A percentile compares a stretch with the other conserved stretches of the same genome.
phyloP scores from a whole-genome alignment of 1,140 invertebrate species.

The Pseudomyrmex sp. region DNA sequence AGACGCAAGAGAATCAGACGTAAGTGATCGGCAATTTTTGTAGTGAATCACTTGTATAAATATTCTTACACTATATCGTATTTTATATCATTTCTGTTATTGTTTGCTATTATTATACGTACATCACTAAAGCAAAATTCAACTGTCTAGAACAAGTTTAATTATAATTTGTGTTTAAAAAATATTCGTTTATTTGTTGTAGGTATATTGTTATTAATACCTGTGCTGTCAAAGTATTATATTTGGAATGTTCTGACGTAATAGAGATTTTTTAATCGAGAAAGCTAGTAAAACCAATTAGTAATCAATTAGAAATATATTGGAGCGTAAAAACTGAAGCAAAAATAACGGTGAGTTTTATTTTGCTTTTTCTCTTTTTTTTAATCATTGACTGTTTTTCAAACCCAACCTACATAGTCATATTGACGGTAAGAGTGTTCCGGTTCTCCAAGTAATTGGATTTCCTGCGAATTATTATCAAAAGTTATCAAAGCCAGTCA shows the following conservation, averaged over 20 bases:
- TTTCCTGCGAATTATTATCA: conserved; percentile 58
- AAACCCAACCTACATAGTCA: neutral
- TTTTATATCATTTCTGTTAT: no score
- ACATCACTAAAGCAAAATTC: neutral
- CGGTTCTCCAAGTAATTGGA: conserved; percentile 51
- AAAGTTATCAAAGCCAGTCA: conserved; percentile 60
- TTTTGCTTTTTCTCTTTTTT: neutral
- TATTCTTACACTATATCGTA: no score
- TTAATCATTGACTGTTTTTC: neutral
- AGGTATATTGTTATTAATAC: neutral
- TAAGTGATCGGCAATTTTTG: conserved; percentile 21
- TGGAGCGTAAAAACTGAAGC: neutral
- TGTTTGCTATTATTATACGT: no score
- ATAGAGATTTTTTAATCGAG: neutral
- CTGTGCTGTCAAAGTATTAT: neutral
- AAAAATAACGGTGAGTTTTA: neutral
- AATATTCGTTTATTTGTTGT: neutral
- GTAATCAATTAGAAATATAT: conserved; percentile 1
- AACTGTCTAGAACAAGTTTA: neutral
- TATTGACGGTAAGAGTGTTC: neutral
- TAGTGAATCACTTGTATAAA: neutral
- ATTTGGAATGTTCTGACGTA: neutral
- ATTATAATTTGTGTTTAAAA: neutral
- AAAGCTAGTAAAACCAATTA: neutral
- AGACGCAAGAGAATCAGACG: neutral